These are phyloP conservation scores for Harlomillsia oculata DNA, from an alignment of 1,140 invertebrate species.

Conservation along the genomic window DNA sequence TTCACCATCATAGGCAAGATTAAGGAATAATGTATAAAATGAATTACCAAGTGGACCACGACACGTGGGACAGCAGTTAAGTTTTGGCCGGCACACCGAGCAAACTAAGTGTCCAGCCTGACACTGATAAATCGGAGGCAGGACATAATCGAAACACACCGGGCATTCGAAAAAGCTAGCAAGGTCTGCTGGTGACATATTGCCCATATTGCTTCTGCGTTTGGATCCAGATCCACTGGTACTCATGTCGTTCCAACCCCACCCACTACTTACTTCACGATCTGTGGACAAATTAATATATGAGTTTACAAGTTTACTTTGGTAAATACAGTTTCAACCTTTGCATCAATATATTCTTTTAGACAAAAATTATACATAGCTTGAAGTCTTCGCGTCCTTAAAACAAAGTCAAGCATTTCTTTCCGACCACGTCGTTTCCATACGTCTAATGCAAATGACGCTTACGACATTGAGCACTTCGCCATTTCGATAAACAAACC, in stretches of 20 bases:
- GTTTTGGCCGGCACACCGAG: constrained; percentile 88
- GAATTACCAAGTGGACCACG: constrained; percentile 70
- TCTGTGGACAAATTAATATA: no score
- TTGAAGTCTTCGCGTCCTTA: no score
- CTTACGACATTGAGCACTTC: no score
- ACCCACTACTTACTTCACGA: no score
- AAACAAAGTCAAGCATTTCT: no score
- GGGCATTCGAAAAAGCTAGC: constrained; percentile 97
- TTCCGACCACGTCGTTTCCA: no score
- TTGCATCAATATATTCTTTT: no score
- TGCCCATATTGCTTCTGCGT: constrained; percentile 14
- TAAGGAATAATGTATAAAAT: not conserved
- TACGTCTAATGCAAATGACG: no score
- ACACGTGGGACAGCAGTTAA: constrained; percentile 95
- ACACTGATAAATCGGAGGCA: constrained; percentile 88
- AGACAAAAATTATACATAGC: no score
- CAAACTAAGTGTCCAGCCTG: constrained; percentile 83
- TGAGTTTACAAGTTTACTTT: no score
- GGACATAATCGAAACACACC: constrained; percentile 98
- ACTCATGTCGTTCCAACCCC: not conserved
- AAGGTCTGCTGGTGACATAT: constrained; percentile 41
- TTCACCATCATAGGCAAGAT: not conserved
- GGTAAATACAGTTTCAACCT: no score
- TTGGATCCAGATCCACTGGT: constrained; percentile 8
- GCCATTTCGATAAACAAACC: no score